Conservation (phyloP, 2,888 invertebrate species). For the Dolomedes plantarius region DNA sequence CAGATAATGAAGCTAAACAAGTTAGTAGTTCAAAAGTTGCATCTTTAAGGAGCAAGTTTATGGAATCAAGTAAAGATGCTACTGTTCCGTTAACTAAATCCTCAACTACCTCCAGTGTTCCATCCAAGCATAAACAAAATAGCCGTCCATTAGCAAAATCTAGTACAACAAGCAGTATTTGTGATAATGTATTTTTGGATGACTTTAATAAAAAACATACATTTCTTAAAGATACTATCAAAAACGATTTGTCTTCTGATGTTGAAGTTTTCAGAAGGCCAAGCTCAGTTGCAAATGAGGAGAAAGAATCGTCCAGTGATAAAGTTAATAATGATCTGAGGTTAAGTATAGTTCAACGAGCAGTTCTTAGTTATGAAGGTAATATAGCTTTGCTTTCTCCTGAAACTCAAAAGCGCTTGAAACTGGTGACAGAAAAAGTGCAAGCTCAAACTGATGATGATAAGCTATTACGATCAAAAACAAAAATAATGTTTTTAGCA, state of each 20-base stretch:
- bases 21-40: constrained; percentile 58
- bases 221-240: background rate
- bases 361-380: constrained; percentile 68
- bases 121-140: constrained; percentile 23
- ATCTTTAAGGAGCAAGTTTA: constrained; percentile 54
- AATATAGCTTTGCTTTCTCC: constrained; percentile 65
- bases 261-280: background rate
- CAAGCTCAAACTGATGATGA: constrained; percentile 59
- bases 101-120: constrained; percentile 45
- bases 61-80: constrained; percentile 20
- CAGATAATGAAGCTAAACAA: constrained; percentile 10
- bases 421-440: constrained; percentile 57
- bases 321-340: background rate
- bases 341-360: constrained; percentile 67
- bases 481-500: background rate
- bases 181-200: constrained; percentile 34
- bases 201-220: background rate
- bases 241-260: constrained; percentile 38
- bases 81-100: constrained; percentile 49
- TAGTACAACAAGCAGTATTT: constrained; percentile 62
- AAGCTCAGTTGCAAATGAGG: background rate
- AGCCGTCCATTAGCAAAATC: constrained; percentile 62
- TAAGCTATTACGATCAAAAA: constrained; percentile 43
- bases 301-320: background rate
- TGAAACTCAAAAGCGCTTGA: constrained; percentile 56